Percentiles rank a stretch among this genome's conserved stretches.
Conservation (phyloP, 2,888 invertebrate genomes). For the Aporophyla nigra region DNA sequence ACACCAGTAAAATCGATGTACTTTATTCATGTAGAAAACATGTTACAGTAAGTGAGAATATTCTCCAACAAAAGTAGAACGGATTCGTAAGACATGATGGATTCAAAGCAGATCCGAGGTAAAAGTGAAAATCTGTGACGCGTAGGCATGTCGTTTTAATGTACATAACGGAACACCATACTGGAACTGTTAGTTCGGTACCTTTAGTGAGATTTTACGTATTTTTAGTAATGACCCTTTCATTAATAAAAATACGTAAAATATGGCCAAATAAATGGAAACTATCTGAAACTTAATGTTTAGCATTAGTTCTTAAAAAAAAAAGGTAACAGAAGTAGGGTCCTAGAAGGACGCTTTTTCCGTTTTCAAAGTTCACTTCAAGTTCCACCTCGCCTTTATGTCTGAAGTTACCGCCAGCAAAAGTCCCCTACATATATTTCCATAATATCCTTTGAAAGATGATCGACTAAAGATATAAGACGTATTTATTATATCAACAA, state of each 20-base stretch:
- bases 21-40: conserved; percentile 36
- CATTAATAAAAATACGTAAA: too few relatives aligned
- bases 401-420: not conserved
- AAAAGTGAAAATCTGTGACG: conserved; percentile 61
- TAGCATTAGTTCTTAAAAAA: not conserved
- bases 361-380: not conserved
- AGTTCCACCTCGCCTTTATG: not conserved
- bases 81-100: conserved; percentile 51
- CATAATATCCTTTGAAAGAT: not conserved
- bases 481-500: conserved; percentile 1
- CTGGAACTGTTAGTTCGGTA: conserved; percentile 44
- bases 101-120: conserved; percentile 60
- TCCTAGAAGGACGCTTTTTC: not conserved
- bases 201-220: conserved; percentile 19
- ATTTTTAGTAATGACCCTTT: conserved; percentile 3
- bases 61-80: conserved; percentile 43
- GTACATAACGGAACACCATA: conserved; percentile 44
- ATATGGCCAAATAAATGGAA: not conserved
- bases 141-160: conserved; percentile 54
- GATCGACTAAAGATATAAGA: not conserved
- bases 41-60: conserved; percentile 44
- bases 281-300: not conserved
- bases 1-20: conserved; percentile 6
- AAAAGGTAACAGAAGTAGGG: not conserved
- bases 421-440: not conserved